These are phyloP conservation scores for Salmo trutta DNA, from an alignment of 2,797 vertebrate genomes.

Conservation along the genomic window DNA sequence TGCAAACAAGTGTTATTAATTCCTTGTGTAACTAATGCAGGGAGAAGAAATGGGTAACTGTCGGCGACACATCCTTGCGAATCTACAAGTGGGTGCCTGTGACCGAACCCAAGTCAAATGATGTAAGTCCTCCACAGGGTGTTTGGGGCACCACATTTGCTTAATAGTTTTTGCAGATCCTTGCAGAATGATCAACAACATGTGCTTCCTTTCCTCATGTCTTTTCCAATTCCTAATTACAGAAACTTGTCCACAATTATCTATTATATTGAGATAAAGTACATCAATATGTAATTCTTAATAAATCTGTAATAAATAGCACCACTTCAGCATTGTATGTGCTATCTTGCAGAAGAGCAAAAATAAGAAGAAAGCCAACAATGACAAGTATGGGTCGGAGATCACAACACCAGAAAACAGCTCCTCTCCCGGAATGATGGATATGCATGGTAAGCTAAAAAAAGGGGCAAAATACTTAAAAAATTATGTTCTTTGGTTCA, in stretches of 20 bases:
- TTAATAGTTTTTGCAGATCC: background rate
- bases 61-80: conserved; percentile 95
- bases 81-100: conserved; percentile 99
- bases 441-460: conserved; percentile 87
- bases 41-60: conserved; percentile 99
- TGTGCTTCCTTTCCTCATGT: background rate
- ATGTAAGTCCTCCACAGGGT: conserved; percentile 80
- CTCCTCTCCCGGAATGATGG: conserved; percentile 98
- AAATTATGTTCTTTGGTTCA: background rate
- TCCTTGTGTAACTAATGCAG: conserved; percentile 58
- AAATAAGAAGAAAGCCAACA: conserved; percentile 92
- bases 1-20: background rate
- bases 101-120: conserved; percentile 95
- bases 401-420: conserved; percentile 97
- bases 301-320: background rate
- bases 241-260: no score
- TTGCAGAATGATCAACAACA: background rate
- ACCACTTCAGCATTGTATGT: background rate
- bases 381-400: conserved; percentile 96
- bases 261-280: no score
- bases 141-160: background rate
- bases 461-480: background rate
- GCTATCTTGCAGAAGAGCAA: conserved; percentile 86
- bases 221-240: background rate
- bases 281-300: no score